Evolutionary conservation across 2,888 invertebrate genomes (phyloP).

Genomic region (Myopa tessellatipennis): DNA sequence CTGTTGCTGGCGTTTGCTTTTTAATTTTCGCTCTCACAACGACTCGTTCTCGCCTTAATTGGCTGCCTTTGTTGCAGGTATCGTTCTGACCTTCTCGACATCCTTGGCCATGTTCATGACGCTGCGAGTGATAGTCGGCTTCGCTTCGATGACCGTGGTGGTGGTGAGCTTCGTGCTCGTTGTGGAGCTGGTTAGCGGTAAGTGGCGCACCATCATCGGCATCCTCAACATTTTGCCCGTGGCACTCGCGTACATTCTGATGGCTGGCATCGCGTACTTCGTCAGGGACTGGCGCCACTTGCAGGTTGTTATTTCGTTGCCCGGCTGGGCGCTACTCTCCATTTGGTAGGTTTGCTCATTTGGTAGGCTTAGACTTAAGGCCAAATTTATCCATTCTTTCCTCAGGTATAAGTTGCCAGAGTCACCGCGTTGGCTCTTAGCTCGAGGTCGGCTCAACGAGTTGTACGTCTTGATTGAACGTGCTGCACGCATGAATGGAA

Average conservation of each 20-base stretch:
- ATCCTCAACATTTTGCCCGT: slow-evolving; percentile 75
- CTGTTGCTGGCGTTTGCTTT: neutral
- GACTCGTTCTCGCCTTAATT: neutral
- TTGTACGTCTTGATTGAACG: slow-evolving; percentile 74
- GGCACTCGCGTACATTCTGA: slow-evolving; percentile 72
- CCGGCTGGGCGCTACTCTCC: slow-evolving; percentile 65
- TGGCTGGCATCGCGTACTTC: slow-evolving; percentile 73
- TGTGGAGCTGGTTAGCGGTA: slow-evolving; percentile 75
- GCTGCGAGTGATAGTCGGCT: slow-evolving; percentile 72
- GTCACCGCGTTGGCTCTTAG: slow-evolving; percentile 82
- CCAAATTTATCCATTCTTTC: neutral
- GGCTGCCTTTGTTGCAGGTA: slow-evolving; percentile 55
- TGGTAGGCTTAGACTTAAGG: neutral
- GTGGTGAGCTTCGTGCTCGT: slow-evolving; percentile 79
- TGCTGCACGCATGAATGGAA: slow-evolving; percentile 76
- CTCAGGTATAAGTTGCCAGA: slow-evolving; percentile 80
- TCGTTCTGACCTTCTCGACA: slow-evolving; percentile 72
- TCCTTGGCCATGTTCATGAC: slow-evolving; percentile 72
- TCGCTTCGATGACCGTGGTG: slow-evolving; percentile 72
- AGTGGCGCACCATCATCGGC: slow-evolving; percentile 75
- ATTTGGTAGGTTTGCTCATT: slow-evolving; percentile 69
- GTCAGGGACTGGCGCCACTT: slow-evolving; percentile 72
- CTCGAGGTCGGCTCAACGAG: slow-evolving; percentile 77
- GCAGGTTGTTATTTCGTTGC: slow-evolving; percentile 72
- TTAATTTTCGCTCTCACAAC: slow-evolving; percentile 8